Evolutionary conservation across 23 tunicate species (phyloP), one percentile per base, ranked within the genome.

Genomic region (Botrylloides violaceus): DNA sequence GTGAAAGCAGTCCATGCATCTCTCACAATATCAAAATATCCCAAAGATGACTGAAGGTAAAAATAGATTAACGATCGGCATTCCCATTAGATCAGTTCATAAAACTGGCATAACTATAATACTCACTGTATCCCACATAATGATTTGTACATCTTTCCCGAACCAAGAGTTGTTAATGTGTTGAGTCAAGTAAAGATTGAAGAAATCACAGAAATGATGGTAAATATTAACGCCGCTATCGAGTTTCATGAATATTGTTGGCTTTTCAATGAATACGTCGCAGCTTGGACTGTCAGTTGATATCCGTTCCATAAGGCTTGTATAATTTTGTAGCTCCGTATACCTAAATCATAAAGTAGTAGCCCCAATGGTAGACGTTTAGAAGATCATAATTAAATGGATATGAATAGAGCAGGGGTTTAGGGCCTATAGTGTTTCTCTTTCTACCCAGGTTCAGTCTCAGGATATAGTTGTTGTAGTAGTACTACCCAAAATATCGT

Each of bases 111-210:
- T n/a, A n/a, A n/a, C n/a, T n/a, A n/a, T n/a, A n/a, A 53, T 6
- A 73, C 88, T 66, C 66, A 90, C 97, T 49, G 97, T 79, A 49
- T 90, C 97, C 97, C 97, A 90, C 90, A 83, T 90, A 2, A 90
- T 78, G 55, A 90, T 78, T 28, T 80, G 85, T 2, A 74, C 66
- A 38, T 90, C 82, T 22, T 58, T 64, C 27, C 75, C 82, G 34
- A 90, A 90, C 81, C 82, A 76, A 0, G 90, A 83, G 26, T 59
- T 66, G 59, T 90, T 83, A 27, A 83, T 74, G 53, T 90, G 82
- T 47, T 90, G 97, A n/a, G 97, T 66, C 19, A 80, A 36, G 68
- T 90, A 90, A 31, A 90, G 81, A 70, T 90, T 90, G 82, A 90
- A 90, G 61, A 90, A 90, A 55, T 90, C 91, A 72, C 97, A 90